These are phyloP conservation scores for Brachionus paranguensis DNA, from an alignment of 1,140 invertebrate species.

Conservation along the genomic window DNA sequence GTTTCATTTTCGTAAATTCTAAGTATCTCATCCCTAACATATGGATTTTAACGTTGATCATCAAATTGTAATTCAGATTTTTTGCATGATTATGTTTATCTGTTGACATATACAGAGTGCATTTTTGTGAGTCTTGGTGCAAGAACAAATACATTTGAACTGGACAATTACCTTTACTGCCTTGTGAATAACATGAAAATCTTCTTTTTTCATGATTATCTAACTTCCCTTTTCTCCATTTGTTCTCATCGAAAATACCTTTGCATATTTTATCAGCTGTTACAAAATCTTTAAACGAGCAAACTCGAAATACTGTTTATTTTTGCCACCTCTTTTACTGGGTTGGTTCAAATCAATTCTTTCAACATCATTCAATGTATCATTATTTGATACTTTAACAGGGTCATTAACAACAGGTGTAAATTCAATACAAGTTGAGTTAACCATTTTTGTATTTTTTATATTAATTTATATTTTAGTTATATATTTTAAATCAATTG, in stretches of 20 bases:
- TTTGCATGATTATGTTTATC: too few species aligned
- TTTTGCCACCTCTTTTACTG: neutral
- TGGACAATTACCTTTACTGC: neutral
- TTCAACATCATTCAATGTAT: neutral
- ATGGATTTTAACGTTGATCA: too few species aligned
- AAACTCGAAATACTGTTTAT: neutral
- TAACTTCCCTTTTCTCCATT: neutral
- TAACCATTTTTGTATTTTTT: too few species aligned
- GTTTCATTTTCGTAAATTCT: too few species aligned
- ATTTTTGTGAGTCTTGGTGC: too few species aligned
- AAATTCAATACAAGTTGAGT: neutral
- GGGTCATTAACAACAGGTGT: neutral
- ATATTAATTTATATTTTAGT: neutral
- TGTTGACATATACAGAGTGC: too few species aligned
- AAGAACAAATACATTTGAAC: neutral
- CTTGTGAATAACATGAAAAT: neutral
- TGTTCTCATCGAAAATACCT: neutral
- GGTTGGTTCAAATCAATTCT: neutral
- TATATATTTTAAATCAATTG: neutral
- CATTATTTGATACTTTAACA: neutral
- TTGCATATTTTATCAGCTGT: neutral
- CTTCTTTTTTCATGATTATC: neutral
- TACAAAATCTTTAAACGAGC: neutral
- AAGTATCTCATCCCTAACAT: too few species aligned
- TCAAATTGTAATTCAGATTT: neutral